Percentiles rank a stretch among this genome's conserved stretches.
Conservation (phyloP, 2,888 invertebrate genomes). For the Lymantria dispar region DNA sequence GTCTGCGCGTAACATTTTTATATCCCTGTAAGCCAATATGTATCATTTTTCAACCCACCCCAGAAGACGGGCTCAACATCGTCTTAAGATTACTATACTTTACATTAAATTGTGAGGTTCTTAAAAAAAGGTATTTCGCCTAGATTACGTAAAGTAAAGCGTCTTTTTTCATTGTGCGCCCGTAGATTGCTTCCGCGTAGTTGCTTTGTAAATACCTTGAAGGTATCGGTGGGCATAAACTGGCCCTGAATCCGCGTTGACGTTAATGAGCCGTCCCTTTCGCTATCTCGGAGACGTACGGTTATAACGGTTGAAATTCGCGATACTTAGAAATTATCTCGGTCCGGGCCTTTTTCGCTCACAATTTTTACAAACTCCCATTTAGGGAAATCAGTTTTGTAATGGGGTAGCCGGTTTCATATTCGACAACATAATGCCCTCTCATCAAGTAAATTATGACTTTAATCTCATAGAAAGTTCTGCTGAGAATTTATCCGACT, state of each 20-base stretch:
- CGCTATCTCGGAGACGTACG: slow-evolving; percentile 73
- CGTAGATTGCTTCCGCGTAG: slow-evolving; percentile 66
- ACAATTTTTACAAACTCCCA: slow-evolving; percentile 50
- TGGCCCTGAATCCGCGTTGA: slow-evolving; percentile 66
- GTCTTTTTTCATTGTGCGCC: slow-evolving; percentile 58
- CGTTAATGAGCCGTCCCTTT: slow-evolving; percentile 76
- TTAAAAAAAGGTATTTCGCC: slow-evolving; percentile 63
- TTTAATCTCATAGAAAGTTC: slow-evolving; percentile 74
- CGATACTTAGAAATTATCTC: slow-evolving; percentile 61
- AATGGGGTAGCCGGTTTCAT: slow-evolving; percentile 55
- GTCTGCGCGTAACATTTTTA: slow-evolving; percentile 13
- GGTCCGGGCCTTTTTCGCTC: slow-evolving; percentile 44
- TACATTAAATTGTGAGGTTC: slow-evolving; percentile 76
- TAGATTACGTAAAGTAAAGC: slow-evolving; percentile 62
- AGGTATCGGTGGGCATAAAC: slow-evolving; percentile 75
- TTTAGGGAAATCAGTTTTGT: slow-evolving; percentile 56
- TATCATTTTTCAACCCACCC: slow-evolving; percentile 76
- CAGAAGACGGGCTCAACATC: slow-evolving; percentile 54
- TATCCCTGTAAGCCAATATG: slow-evolving; percentile 37
- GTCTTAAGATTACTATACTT: slow-evolving; percentile 76
- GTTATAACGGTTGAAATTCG: slow-evolving; percentile 58
- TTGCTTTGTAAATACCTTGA: slow-evolving; percentile 77
- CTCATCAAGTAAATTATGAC: slow-evolving; percentile 74
- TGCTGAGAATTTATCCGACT: slow-evolving; percentile 63
- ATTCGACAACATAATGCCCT: slow-evolving; percentile 65